Evolutionary conservation across 2,888 invertebrate genomes (phyloP), one percentile per base, ranked within the genome.

Genomic region (Apodemia duryi): DNA sequence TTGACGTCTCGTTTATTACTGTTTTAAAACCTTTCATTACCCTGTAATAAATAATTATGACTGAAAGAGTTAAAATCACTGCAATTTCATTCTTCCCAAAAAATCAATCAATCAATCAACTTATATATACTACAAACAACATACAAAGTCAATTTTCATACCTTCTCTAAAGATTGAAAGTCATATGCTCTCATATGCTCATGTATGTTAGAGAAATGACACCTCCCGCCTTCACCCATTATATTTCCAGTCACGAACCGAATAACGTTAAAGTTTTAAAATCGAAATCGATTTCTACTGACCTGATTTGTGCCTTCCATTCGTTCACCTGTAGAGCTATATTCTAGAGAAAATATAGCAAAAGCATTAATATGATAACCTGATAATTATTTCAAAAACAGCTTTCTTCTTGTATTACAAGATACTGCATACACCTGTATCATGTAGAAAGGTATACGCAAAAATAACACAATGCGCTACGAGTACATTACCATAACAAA

Each of bases 251-350:
- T 71, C 73, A 71, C 73, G 70, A 70, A 70, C 67, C 71, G 74
- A 71, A 71, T 70, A 70, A 69, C 70, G 76, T 74, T 73, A 72
- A 76, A 76, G 72, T 77, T 79, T 78, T 73, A 78, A 77, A 78
- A 73, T 76, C 70, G 70, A 72, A 74, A 80, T 80, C 78, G 82
- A 81, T 80, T 79, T 74, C 70, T 75, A 75, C 73, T 79, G 81
- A 79, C 82, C 81, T 76, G 77, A 77, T 80, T 81, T 76, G 74
- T 73, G 72, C 73, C 38, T 69, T 71, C 71, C 69, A 71, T 73
- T 75, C 75, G 71, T 73, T 75, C 76, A 78, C 78, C 75, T 77
- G 77, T 71, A 66, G 72, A 70, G 67, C 67, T 68, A 62, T 64
- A 60, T 64, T 63, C 62, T 64, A 28, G 66, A 67, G 66, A 66